phyloP scores from a whole-genome alignment of 2,113 vertebrate genomes.

The Melanocharis versteri region DNA sequence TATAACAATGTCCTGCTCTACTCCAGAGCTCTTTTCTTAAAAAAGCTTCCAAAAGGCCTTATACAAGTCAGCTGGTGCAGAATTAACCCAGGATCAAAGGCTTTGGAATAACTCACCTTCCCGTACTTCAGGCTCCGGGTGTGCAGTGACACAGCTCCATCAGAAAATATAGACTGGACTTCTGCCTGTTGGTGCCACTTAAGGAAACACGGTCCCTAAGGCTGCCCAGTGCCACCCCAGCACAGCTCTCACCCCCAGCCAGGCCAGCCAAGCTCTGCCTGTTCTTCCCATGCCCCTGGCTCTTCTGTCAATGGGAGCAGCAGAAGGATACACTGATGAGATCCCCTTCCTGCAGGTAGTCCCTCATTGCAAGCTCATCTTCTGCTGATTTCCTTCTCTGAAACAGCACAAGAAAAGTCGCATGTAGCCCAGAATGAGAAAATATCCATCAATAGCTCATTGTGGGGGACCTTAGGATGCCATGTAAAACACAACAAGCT shows the following conservation, averaged over 20 bases:
- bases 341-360: slow-evolving; percentile 94
- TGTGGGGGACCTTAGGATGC: neutral
- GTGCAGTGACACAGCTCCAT: slow-evolving; percentile 91
- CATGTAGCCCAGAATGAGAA: fast-evolving
- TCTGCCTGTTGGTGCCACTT: slow-evolving; percentile 82
- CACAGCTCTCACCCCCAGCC: neutral
- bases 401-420: neutral
- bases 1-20: neutral
- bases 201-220: slow-evolving; percentile 40
- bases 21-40: neutral
- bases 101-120: slow-evolving; percentile 77
- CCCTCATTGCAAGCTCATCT: slow-evolving; percentile 94
- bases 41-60: neutral
- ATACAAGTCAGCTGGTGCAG: neutral
- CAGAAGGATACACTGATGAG: slow-evolving; percentile 92
- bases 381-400: slow-evolving; percentile 93
- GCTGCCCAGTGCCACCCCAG: neutral
- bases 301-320: neutral
- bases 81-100: neutral
- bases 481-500: fast-evolving
- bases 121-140: slow-evolving; percentile 96
- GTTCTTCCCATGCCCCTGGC: neutral
- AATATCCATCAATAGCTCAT: fast-evolving
- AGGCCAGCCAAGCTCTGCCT: neutral
- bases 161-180: slow-evolving; percentile 92